Base-by-base conservation (phyloP, 2,113 vertebrate species). In the Mugil cephalus region DNA sequence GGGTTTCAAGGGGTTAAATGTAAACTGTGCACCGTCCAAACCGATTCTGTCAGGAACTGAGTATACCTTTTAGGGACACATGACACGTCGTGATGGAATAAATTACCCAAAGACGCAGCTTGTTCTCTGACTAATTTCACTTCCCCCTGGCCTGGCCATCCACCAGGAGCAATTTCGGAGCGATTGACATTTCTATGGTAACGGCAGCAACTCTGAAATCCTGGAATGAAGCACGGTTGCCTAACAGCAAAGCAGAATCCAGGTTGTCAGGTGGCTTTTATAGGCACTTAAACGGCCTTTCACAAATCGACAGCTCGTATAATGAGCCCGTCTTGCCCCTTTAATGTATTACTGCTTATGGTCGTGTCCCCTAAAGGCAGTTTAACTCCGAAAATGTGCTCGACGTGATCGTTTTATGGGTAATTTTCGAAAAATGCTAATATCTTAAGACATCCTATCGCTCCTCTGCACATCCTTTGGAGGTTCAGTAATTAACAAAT, bases 161-260 rank as follows among this genome's bases (percentile, higher is more conserved):
- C 24, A 68, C 40, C 24, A 18, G 4, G 4, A 71, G 14, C 15
- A 24, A 46, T 63, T 72, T 59, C 38, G 48, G 35, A 50, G 24
- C 9, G 4, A 19, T 35, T 69, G 48, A 65, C 58, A 75, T 87
- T 80, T 61, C 60, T 59, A 39, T 61, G 34, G 69, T 48, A 68
- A 83, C 60, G 14, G 53, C 8, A 18, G 14, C 21, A 55, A 46
- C 17, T 45, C 19, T 19, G 8, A 52, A 43, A 58, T 46, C 58
- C 46, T 51, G 36, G 17, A 47, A 42, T 34, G 14, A 72, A 52
- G 36, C 1, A 1, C 15, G 10, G n/a, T 35, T 34, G 17, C 72
- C n/a, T 67, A 1, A 68, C 18, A 63, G 43, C n/a, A 35, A 24
- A 55, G 66, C 46, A 42, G 39, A 38, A 13, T 14, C 74, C 54